These are phyloP conservation scores for Hephaestus fuliginosus DNA, from an alignment of 2,797 vertebrate genomes.

Conservation along the genomic window DNA sequence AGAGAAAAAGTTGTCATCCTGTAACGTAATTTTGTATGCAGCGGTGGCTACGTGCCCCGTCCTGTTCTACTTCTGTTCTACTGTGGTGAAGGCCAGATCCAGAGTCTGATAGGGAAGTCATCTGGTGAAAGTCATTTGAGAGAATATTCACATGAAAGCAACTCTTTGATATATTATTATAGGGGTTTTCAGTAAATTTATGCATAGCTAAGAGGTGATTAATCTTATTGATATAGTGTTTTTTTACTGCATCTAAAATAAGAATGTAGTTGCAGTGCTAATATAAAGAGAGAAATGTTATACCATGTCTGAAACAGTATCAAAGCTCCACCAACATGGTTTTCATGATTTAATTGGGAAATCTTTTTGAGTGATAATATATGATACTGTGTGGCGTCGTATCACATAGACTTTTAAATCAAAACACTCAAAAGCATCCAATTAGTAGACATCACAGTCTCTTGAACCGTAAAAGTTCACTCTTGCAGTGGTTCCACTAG, in stretches of 20 bases:
- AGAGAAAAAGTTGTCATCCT: conserved; percentile 21
- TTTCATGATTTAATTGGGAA: not conserved
- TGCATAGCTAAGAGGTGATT: not conserved
- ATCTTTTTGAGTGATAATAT: not conserved
- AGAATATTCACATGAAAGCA: not conserved
- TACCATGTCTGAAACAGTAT: not conserved
- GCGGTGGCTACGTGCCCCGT: not conserved
- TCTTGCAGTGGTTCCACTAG: too few species aligned
- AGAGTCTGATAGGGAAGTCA: not conserved
- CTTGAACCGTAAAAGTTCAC: too few species aligned
- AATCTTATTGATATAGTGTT: too few species aligned
- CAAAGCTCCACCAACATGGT: not conserved
- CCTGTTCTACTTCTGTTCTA: conserved; percentile 7
- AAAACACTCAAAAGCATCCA: not conserved
- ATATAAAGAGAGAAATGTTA: not conserved
- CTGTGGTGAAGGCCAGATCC: conserved; percentile 32
- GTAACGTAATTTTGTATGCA: conserved; percentile 7
- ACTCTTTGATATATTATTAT: not conserved
- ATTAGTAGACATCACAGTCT: not conserved
- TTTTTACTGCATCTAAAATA: too few species aligned
- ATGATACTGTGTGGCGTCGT: not conserved
- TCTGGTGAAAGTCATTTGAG: not conserved
- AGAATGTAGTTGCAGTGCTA: not conserved
- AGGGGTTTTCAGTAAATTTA: not conserved
- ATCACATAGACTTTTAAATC: not conserved